phyloP scores from a whole-genome alignment of 2,888 invertebrate species.

The Philereme transversata region DNA sequence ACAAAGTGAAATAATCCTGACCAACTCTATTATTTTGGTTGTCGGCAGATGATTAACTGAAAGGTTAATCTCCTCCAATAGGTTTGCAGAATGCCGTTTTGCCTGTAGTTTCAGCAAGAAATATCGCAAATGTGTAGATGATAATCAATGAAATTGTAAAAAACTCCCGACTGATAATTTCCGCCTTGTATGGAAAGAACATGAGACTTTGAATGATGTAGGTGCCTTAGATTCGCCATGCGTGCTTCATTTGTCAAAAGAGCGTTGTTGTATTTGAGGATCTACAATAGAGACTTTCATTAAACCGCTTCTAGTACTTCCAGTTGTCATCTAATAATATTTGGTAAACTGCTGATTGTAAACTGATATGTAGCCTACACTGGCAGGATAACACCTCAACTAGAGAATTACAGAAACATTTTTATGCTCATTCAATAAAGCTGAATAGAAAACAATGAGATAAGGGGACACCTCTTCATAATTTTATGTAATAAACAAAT shows the following conservation, averaged over 20 bases:
- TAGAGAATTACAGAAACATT: no score
- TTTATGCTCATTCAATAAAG: no score
- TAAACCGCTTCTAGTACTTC: neutral
- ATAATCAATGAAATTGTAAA: neutral
- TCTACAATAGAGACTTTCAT: neutral
- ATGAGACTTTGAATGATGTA: slow-evolving; percentile 2
- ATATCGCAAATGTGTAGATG: neutral
- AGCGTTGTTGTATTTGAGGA: slow-evolving; percentile 8
- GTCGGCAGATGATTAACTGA: slow-evolving; percentile 69
- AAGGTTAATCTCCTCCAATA: slow-evolving; percentile 62
- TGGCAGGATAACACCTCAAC: no score
- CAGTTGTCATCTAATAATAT: no score
- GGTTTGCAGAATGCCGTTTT: slow-evolving; percentile 8
- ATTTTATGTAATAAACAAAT: no score
- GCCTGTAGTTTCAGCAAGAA: slow-evolving; percentile 6
- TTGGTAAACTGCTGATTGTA: no score
- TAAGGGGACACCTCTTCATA: no score
- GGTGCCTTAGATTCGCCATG: slow-evolving; percentile 63
- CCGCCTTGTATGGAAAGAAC: neutral
- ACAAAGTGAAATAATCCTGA: slow-evolving; percentile 15
- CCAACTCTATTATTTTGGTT: slow-evolving; percentile 56
- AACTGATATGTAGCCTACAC: no score
- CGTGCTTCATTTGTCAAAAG: slow-evolving; percentile 53
- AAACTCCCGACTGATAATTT: neutral
- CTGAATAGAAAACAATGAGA: no score